A percentile compares a stretch with the other conserved stretches of the same genome.
Evolutionary conservation across 23 tunicate genomes (phyloP).

Genomic region (Trididemnum nubilum): DNA sequence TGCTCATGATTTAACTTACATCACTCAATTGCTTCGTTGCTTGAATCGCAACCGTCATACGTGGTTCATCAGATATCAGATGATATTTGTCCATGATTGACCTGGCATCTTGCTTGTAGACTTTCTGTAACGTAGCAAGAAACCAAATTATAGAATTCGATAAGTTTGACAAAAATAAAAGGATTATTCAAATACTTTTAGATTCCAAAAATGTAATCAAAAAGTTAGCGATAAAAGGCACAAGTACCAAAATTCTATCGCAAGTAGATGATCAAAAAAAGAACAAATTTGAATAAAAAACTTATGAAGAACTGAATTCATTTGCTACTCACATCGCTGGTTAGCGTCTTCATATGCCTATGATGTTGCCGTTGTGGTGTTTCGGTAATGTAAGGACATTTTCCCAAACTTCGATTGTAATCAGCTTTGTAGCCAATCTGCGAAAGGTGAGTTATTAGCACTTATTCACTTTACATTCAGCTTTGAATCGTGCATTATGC

Average conservation of each 20-base stretch:
- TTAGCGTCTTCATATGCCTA: slow-evolving; percentile 54
- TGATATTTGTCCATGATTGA: slow-evolving; percentile 79
- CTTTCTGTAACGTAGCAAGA: slow-evolving; percentile 45
- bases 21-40: slow-evolving; percentile 79
- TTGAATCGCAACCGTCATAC: slow-evolving; percentile 63
- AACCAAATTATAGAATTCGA: too few relatives aligned
- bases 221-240: too few relatives aligned
- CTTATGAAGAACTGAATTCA: too few relatives aligned
- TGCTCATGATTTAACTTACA: too few relatives aligned
- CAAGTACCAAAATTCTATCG: too few relatives aligned
- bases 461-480: too few relatives aligned
- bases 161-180: not conserved
- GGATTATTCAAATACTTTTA: not conserved
- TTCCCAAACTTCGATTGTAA: slow-evolving; percentile 57
- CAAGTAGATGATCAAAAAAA: too few relatives aligned
- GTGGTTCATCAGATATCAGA: slow-evolving; percentile 84
- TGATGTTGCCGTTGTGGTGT: slow-evolving; percentile 75
- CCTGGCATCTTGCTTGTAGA: slow-evolving; percentile 58
- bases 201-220: not conserved
- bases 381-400: slow-evolving; percentile 88
- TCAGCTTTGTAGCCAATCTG: slow-evolving; percentile 86
- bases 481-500: not conserved
- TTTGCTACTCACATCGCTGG: slow-evolving; percentile 83
- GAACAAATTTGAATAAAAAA: too few relatives aligned
- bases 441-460: too few relatives aligned